Percentiles rank a stretch among this genome's conserved stretches.
phyloP scores from a whole-genome alignment of 2,888 invertebrate species.

The Sarcophaga variegata region DNA sequence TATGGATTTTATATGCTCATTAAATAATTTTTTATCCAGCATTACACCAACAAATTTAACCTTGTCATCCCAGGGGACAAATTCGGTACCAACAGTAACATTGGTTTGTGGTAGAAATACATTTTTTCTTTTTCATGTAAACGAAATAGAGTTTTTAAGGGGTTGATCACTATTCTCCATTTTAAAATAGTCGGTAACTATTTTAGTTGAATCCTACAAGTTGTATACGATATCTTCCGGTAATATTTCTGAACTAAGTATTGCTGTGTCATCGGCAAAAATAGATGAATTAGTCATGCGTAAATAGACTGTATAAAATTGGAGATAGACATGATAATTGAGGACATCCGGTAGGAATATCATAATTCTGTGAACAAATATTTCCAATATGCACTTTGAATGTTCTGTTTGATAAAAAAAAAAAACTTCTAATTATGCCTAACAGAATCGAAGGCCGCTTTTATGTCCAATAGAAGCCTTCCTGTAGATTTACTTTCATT shows the following conservation, averaged over 20 bases:
- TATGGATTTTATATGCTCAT: no score
- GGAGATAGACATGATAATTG: slow-evolving; percentile 2
- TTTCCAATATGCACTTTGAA: neutral
- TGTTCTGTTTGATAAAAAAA: neutral
- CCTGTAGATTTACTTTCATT: no score
- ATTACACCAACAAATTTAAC: no score
- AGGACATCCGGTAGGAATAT: neutral
- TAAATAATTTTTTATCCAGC: no score
- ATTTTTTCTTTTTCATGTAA: no score
- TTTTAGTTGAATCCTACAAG: neutral
- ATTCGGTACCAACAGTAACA: no score
- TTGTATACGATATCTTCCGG: neutral
- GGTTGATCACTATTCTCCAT: no score
- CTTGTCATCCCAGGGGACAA: no score
- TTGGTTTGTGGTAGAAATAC: no score
- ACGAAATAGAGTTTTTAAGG: no score
- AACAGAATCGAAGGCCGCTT: neutral
- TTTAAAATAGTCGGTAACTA: neutral
- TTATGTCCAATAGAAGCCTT: neutral
- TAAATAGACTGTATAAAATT: slow-evolving; percentile 1
- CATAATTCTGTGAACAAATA: no score
- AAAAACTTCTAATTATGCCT: neutral
- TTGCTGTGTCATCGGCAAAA: neutral
- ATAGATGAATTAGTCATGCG: neutral
- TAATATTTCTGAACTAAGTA: neutral